Evolutionary conservation across 2,888 invertebrate species (phyloP).

Genomic region (Drosophila kanekoi): DNA sequence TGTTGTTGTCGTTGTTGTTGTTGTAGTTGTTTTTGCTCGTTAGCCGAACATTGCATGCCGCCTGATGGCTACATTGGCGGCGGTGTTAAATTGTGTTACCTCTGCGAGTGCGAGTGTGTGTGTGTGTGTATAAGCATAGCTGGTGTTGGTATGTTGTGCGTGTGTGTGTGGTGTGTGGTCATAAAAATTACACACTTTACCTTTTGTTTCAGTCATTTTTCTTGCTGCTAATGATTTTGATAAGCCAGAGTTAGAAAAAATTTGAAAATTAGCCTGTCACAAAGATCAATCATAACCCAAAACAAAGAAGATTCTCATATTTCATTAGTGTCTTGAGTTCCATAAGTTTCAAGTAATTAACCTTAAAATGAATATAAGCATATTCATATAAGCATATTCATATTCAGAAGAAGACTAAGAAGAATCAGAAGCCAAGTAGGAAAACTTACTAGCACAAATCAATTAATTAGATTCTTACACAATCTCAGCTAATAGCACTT

Average conservation of each 20-base stretch:
- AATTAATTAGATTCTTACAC: too few species aligned
- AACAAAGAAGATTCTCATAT: slow-evolving; percentile 7
- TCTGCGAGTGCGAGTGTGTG: slow-evolving; percentile 7
- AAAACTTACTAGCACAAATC: too few species aligned
- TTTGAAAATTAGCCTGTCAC: slow-evolving; percentile 38
- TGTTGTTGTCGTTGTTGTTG: slow-evolving; percentile 39
- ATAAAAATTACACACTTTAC: slow-evolving; percentile 64
- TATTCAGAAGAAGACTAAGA: too few species aligned
- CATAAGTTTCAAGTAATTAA: not conserved
- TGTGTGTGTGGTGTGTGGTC: slow-evolving; percentile 38
- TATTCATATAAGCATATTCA: too few species aligned
- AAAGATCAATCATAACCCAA: slow-evolving; percentile 39
- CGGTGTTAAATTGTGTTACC: slow-evolving; percentile 69
- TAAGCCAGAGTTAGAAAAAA: slow-evolving; percentile 42
- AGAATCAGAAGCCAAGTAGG: too few species aligned
- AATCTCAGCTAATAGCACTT: too few species aligned
- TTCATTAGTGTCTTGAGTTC: not conserved
- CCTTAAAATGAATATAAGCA: not conserved
- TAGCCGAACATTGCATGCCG: slow-evolving; percentile 76
- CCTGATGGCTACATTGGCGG: slow-evolving; percentile 78
- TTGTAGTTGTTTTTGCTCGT: slow-evolving; percentile 73
- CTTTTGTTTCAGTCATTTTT: slow-evolving; percentile 64
- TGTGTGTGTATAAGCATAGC: not conserved
- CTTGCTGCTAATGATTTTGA: slow-evolving; percentile 60
- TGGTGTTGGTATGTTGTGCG: slow-evolving; percentile 5